phyloP scores from a whole-genome alignment of 1,140 invertebrate species.

The Bombus terrestris region DNA sequence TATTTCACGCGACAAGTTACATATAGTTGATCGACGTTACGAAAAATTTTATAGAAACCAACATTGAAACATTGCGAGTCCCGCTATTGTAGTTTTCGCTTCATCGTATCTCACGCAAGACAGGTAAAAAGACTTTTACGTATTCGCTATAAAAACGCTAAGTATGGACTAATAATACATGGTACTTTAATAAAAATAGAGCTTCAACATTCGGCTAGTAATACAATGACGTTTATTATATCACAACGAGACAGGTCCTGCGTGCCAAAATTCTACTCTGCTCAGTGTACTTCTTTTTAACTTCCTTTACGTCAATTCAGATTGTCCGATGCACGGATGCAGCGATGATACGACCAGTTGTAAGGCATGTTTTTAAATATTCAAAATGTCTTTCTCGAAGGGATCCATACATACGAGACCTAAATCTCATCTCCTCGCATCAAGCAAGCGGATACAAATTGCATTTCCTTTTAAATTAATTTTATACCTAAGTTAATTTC shows the following conservation, averaged over 20 bases:
- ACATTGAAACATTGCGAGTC: not conserved
- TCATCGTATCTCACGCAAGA: conserved; percentile 29
- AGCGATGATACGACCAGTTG: conserved; percentile 45
- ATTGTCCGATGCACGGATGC: conserved; percentile 53
- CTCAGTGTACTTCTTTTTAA: conserved; percentile 27
- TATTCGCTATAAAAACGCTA: conserved; percentile 56
- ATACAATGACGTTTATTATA: conserved; percentile 60
- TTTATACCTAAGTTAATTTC: conserved; percentile 7
- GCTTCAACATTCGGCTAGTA: conserved; percentile 50
- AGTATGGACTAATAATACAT: conserved; percentile 49
- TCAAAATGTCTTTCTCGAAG: conserved; percentile 17
- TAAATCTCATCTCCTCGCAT: not conserved
- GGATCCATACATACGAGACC: not conserved
- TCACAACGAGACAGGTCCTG: conserved; percentile 59
- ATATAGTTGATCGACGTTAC: not conserved
- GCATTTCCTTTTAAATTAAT: not conserved
- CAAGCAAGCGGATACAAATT: conserved; percentile 40
- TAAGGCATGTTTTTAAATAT: conserved; percentile 51
- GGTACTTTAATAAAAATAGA: conserved; percentile 65
- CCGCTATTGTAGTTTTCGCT: conserved; percentile 25
- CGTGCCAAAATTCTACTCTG: conserved; percentile 46
- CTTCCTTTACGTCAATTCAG: conserved; percentile 29
- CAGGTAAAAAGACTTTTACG: conserved; percentile 46
- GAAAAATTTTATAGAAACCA: conserved; percentile 4
- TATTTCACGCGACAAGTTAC: not conserved